Evolutionary conservation across 2,888 invertebrate genomes (phyloP), one percentile per base, ranked within the genome.

Genomic region (Rugalucina vietnamica): DNA sequence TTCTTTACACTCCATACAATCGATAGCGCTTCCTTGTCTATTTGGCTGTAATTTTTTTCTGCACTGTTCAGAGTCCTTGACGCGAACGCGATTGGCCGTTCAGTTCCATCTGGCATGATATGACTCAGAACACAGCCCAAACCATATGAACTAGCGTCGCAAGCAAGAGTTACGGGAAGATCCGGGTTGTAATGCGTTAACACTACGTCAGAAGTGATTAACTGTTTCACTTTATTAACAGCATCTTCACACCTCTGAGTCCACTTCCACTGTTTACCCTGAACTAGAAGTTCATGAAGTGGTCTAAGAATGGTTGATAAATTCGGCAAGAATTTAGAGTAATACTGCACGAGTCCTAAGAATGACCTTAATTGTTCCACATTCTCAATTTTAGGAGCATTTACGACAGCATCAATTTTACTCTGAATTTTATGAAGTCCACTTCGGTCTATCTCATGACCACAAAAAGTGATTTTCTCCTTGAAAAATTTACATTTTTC

Each of bases 71-170:
- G 72, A 3, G 86, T 83, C 32, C 90, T 74, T 24, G 90, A 91
- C 0, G 88, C 86, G 69, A 85, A 91, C n/a, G 86, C 87, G 5
- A 89, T 86, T 14, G 90, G 89, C 27, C 79, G 77, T 57, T 88
- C 89, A 4, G 79, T 34, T 3, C 84, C 86, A 71, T 88, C 83
- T 5, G 74, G 72, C 36, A 76, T 72, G 3, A 73, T 43, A 43
- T 88, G 86, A 32, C 85, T 82, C 21, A 88, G 14, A 1, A 94
- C 94, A 3, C 93, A 92, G 36, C 93, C 93, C 37, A 93, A 77
- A 34, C 94, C 94, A 24, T 79, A 84, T 12, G 91, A 92, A n/a
- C 92, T 93, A 0, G 95, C 95, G 89, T 95, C 95, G 50, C 93
- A 93, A 0, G 94, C 91, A 4, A 95, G 79, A 32, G 89, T 87